Conservation (phyloP, 2,113 vertebrate species). For the Irena cyanogastra region DNA sequence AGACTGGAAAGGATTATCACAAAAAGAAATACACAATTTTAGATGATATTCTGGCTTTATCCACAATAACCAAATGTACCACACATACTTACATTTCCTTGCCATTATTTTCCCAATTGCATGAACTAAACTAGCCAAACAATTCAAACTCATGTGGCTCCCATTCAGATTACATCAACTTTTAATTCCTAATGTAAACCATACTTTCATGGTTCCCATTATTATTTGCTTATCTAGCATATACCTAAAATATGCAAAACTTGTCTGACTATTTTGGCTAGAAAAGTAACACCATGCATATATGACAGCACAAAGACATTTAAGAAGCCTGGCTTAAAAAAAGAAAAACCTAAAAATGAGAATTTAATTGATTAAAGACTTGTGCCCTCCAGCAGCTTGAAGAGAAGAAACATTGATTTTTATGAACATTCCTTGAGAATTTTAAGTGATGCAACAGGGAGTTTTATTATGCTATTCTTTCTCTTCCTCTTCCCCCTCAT, state of each 20-base stretch:
- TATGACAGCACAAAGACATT: not conserved
- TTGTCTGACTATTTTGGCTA: not conserved
- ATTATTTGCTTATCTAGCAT: not conserved
- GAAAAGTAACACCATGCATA: not conserved
- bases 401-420: not conserved
- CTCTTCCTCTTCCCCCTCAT: not conserved
- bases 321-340: not conserved
- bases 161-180: not conserved
- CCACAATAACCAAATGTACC: not conserved
- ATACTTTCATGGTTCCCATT: not conserved
- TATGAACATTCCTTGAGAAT: not conserved
- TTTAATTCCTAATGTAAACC: not conserved
- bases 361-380: slow-evolving; percentile 1
- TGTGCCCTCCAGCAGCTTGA: not conserved
- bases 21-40: not conserved
- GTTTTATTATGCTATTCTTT: not conserved
- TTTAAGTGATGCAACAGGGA: not conserved
- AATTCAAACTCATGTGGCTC: not conserved
- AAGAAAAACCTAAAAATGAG: not conserved
- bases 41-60: not conserved
- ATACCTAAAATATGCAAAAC: not conserved
- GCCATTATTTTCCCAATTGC: not conserved
- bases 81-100: not conserved
- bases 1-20: not conserved
- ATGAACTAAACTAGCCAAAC: not conserved